These are phyloP conservation scores for Heliconius himera DNA, from an alignment of 1,140 invertebrate genomes.

Conservation along the genomic window DNA sequence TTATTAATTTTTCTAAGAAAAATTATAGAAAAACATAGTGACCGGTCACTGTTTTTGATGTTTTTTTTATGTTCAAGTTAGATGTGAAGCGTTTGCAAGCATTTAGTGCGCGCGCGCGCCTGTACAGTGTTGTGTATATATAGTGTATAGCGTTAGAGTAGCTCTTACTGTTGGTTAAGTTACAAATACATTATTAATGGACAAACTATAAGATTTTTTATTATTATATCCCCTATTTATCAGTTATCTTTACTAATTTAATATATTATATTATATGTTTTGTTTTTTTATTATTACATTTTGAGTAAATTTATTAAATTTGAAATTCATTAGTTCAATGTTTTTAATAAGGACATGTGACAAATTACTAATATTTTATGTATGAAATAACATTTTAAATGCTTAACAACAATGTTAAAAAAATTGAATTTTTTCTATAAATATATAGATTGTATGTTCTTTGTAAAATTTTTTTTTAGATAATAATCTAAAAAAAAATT, in stretches of 20 bases:
- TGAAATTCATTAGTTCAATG: no score
- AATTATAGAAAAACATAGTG: not conserved
- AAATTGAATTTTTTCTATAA: no score
- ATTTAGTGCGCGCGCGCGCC: conserved; percentile 61
- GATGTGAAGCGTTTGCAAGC: conserved; percentile 43
- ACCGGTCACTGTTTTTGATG: not conserved
- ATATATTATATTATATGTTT: not conserved
- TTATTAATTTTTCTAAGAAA: conserved; percentile 5
- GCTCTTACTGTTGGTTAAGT: conserved; percentile 69
- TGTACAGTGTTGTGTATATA: conserved; percentile 77
- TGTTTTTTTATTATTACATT: not conserved
- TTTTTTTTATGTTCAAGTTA: conserved; percentile 4
- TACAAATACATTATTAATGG: conserved; percentile 78
- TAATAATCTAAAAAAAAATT: no score
- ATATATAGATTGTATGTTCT: no score
- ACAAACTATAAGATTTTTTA: conserved; percentile 48
- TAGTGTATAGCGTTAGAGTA: conserved; percentile 51
- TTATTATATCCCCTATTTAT: conserved; percentile 7
- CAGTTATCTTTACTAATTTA: no score
- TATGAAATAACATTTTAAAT: no score
- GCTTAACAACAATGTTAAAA: no score
- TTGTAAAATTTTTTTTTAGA: no score
- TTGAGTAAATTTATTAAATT: not conserved
- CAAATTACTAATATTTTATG: no score
- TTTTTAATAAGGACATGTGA: no score